Evolutionary conservation across 2,113 vertebrate genomes (phyloP).

Genomic region (Sus scrofa): T2T-Sscrofa CM000820.6:122764001-122764500

Average conservation of each 20-base stretch:
- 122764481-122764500: background rate
- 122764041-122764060: no score
- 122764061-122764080: fast-evolving
- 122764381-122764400: background rate
- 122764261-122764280: background rate
- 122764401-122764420: background rate
- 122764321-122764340: background rate
- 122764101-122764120: background rate
- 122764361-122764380: background rate
- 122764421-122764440: background rate
- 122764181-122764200: background rate
- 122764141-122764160: background rate
- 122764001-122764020: fast-evolving
- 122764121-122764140: background rate
- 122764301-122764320: background rate
- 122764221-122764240: background rate
- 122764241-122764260: background rate
- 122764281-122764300: background rate
- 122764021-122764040: background rate
- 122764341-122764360: background rate
- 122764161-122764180: background rate
- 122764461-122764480: background rate
- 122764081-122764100: background rate
- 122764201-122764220: background rate
- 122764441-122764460: background rate